These are phyloP conservation scores for Solenodon paradoxus DNA, from an alignment of 2,113 vertebrate species.

Conservation along the genomic window DNA sequence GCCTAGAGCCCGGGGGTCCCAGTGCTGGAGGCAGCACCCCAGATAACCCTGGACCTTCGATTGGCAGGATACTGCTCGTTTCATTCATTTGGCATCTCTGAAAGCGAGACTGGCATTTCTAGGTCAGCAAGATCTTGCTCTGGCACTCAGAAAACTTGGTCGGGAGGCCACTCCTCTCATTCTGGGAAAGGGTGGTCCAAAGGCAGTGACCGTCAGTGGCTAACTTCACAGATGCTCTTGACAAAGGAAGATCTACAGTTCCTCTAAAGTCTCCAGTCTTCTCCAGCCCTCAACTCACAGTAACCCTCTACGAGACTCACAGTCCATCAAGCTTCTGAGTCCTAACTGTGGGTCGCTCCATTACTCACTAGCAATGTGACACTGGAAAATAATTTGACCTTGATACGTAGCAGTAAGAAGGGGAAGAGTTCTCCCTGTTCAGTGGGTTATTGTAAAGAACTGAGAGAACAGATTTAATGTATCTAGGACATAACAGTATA, in stretches of 20 bases:
- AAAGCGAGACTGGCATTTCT: constrained; percentile 26
- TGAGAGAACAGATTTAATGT: not conserved
- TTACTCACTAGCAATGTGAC: not conserved
- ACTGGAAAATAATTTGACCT: not conserved
- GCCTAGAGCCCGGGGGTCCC: not conserved
- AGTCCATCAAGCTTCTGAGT: not conserved
- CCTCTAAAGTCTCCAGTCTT: not conserved
- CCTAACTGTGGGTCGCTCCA: not conserved
- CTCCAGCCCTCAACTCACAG: not conserved
- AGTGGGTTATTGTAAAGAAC: not conserved
- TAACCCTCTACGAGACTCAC: not conserved
- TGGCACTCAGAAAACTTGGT: not conserved
- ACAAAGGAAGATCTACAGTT: not conserved
- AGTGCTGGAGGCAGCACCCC: not conserved
- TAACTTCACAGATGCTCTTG: not conserved
- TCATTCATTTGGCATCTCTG: constrained; percentile 15
- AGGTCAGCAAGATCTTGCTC: not conserved
- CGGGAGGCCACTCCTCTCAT: not conserved
- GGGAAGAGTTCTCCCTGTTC: not conserved
- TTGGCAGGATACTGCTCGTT: not conserved
- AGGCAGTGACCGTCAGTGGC: not conserved
- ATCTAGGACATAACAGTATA: not conserved
- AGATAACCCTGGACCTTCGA: not conserved
- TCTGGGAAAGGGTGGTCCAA: not conserved
- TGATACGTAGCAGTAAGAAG: not conserved